These are phyloP conservation scores for Mesitornis unicolor DNA, from an alignment of 2,113 vertebrate genomes.

Conservation along the genomic window DNA sequence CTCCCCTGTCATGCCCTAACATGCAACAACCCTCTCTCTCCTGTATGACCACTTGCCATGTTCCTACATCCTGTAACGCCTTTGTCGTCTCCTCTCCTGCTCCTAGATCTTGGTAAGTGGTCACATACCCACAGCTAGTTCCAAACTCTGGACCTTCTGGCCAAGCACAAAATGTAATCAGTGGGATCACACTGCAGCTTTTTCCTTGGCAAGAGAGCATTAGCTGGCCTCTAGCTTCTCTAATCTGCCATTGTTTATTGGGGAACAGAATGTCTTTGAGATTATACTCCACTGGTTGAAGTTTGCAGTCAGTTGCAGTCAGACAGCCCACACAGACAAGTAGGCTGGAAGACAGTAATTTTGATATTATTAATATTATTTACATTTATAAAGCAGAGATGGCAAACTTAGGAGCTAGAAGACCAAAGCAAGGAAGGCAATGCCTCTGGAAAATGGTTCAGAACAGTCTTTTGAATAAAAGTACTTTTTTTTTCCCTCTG, in stretches of 20 bases:
- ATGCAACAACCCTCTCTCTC: background rate
- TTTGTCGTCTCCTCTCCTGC: background rate
- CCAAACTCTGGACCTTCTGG: background rate
- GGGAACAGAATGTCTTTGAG: background rate
- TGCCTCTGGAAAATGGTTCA: background rate
- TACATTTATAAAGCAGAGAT: background rate
- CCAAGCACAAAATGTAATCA: background rate
- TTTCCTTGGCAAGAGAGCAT: background rate
- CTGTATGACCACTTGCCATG: background rate
- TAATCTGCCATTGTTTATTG: background rate
- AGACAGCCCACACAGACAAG: background rate
- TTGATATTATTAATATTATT: background rate
- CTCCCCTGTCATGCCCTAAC: background rate
- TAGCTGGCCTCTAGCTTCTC: background rate
- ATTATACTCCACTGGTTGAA: background rate
- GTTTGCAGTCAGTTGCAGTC: too few species aligned
- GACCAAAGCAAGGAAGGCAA: background rate
- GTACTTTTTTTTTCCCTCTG: too few species aligned
- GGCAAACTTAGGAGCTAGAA: background rate
- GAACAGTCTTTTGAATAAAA: background rate
- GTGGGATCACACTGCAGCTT: background rate
- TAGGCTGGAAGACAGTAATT: background rate
- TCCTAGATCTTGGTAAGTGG: background rate
- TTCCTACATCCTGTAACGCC: background rate
- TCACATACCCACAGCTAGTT: background rate